Evolutionary conservation across 2,888 invertebrate species (phyloP).

Genomic region (Parasteatoda lunata): DNA sequence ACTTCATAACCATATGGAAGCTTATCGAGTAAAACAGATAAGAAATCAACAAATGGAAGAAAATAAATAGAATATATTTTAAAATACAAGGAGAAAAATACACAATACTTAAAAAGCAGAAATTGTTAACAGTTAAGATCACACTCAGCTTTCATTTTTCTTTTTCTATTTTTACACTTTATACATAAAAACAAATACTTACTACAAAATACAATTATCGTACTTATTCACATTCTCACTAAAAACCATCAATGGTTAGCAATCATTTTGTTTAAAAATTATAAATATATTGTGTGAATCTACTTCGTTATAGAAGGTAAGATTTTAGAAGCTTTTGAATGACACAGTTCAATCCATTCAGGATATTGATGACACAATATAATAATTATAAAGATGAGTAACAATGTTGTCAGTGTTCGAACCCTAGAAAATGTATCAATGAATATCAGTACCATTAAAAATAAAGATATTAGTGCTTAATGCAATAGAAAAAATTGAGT

Average conservation of each 20-base stretch:
- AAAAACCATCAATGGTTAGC: constrained; percentile 18
- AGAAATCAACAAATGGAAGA: too few species aligned
- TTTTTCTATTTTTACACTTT: constrained; percentile 31
- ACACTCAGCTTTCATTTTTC: too few species aligned
- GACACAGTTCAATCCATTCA: constrained; percentile 78
- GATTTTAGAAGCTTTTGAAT: constrained; percentile 45
- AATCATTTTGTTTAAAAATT: constrained; percentile 7
- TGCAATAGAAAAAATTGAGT: background rate
- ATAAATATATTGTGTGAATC: background rate
- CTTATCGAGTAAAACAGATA: too few species aligned
- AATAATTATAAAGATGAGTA: constrained; percentile 86
- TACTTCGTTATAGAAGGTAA: constrained; percentile 39
- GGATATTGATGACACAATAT: constrained; percentile 93
- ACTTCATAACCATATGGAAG: too few species aligned
- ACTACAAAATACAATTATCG: constrained; percentile 17
- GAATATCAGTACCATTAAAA: background rate
- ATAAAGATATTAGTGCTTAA: background rate
- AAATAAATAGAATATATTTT: too few species aligned
- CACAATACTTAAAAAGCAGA: too few species aligned
- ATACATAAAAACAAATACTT: constrained; percentile 25
- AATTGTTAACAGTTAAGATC: too few species aligned
- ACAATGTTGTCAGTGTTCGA: constrained; percentile 87
- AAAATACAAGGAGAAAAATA: too few species aligned
- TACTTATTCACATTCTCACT: constrained; percentile 58
- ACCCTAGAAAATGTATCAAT: constrained; percentile 80